Evolutionary conservation across 2,797 vertebrate genomes (phyloP), one percentile per base, ranked within the genome.

Genomic region (Rhabdomys pumilio): DNA sequence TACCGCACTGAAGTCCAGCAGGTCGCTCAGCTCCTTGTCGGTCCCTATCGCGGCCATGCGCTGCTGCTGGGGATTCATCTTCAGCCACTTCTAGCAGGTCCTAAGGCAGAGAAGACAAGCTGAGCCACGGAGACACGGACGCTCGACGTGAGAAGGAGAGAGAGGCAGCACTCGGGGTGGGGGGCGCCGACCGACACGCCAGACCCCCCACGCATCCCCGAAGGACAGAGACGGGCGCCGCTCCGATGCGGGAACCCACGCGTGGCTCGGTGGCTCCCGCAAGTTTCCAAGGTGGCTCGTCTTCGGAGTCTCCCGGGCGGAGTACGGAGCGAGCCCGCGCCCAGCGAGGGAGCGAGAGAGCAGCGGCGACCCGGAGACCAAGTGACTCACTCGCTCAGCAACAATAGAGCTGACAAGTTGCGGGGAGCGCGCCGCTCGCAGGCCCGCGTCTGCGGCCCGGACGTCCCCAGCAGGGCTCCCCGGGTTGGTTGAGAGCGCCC

Each of bases 1-100:
- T 99, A 99, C 99, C 99, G 99, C 99, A 94, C 99, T 99, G 98
- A 99, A 99, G 99, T 99, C 99, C 99, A 99, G 99, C 98, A 99
- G 98, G 98, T 99, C 99, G 98, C 99, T 99, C 98, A 99, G 98
- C 98, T 99, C 99, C 99, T 99, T 99, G 99, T 99, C 99, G 93
- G 99, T 99, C 98, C 99, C 99, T 96, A 99, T 99, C 97, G 99
- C 99, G 98, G 99, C 99, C 99, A 99, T 99, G 99, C 99, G 99
- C 99, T 99, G 99, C 99, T 99, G 99, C 98, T 99, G 99, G 97
- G 99, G 99, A 98, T 99, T 99, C 99, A 99, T 99, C 99, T 98
- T 99, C 98, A 97, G 98, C 97, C 98, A 98, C 99, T 99, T 90
- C 89, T 94, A 96, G 95, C 98, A 95, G 97, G 97, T 98, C 97